Evolutionary conservation across 2,888 invertebrate species (phyloP), one percentile per base, ranked within the genome.

Genomic region (Calliphora vomitoria): DNA sequence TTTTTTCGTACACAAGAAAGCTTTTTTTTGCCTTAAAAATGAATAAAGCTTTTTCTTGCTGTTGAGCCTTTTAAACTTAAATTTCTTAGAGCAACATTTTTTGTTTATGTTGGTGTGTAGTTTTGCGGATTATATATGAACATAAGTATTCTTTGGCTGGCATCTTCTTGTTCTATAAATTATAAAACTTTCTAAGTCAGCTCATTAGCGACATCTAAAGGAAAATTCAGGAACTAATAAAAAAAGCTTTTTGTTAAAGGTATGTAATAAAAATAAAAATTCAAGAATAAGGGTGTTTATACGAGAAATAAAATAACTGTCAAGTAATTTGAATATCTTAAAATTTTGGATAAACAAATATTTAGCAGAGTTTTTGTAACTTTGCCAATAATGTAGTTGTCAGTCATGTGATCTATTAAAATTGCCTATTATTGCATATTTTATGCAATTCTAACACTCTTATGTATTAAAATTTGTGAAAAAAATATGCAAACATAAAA

Each of bases 171-270:
- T 25, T 47, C 47, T 53, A 41, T 41, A 35, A 60, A 18, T 41
- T 60, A 53, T 44, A 79, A 53, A 84, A 84, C 74, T 66, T 80
- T 85, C 20, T 62, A 69, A 58, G 11, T 18, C 31, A 31, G 20
- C 35, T 55, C 20, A 62, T 75, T 41, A 64, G 85, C 87, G 87
- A 82, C 87, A 87, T 87, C 87, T 87, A 18, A 64, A 64, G 84
- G 64, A 25, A 84, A 78, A 68, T 8, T 44, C 31, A 31, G 53
- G 50, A 75, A 68, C 58, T 18, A 38, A 62, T 25, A 72, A 66
- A 68, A 58, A 66, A 66, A 71, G 71, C 76, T 86, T 74, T 31
- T 31, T 74, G 75, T 69, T 81, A 60, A 15, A 35, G n/a, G 8
- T 15, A 50, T 18, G 50, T 0, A 53, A 66, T 44, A 66, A 50